phyloP scores from a whole-genome alignment of 2,797 vertebrate genomes.

The Morus bassanus region DNA sequence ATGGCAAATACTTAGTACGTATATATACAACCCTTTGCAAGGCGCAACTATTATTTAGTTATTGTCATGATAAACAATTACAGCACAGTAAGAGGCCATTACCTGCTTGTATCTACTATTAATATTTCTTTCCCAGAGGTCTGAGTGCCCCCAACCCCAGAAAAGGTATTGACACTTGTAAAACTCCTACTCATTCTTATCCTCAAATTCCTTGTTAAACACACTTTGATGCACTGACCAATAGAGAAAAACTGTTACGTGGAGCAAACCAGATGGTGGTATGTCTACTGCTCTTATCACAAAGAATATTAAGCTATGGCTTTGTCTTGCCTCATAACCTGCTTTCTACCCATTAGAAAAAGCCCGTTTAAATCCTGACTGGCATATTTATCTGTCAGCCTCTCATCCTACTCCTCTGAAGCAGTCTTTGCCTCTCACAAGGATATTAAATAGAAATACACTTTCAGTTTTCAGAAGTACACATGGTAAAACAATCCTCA shows the following conservation, averaged over 20 bases:
- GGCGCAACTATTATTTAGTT: neutral
- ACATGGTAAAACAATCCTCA: neutral
- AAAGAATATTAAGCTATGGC: neutral
- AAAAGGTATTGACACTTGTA: neutral
- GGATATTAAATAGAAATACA: neutral
- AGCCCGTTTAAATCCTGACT: slow-evolving; percentile 9
- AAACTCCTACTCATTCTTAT: neutral
- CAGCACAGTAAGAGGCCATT: neutral
- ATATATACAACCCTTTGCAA: neutral
- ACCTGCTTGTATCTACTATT: neutral
- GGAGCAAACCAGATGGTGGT: neutral
- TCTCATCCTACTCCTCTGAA: neutral
- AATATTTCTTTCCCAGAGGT: neutral
- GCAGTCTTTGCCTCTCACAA: neutral
- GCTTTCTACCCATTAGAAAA: neutral
- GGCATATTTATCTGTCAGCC: neutral
- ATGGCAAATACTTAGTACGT: neutral
- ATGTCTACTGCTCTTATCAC: neutral
- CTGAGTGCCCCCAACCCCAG: neutral
- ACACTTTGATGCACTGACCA: neutral
- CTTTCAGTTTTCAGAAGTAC: neutral
- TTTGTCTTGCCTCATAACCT: slow-evolving; percentile 33
- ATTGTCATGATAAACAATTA: neutral
- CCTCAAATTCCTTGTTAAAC: neutral
- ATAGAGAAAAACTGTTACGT: neutral